Evolutionary conservation across 2,113 vertebrate species (phyloP), one percentile per base, ranked within the genome.

Genomic region (Rhinoptilus africanus): DNA sequence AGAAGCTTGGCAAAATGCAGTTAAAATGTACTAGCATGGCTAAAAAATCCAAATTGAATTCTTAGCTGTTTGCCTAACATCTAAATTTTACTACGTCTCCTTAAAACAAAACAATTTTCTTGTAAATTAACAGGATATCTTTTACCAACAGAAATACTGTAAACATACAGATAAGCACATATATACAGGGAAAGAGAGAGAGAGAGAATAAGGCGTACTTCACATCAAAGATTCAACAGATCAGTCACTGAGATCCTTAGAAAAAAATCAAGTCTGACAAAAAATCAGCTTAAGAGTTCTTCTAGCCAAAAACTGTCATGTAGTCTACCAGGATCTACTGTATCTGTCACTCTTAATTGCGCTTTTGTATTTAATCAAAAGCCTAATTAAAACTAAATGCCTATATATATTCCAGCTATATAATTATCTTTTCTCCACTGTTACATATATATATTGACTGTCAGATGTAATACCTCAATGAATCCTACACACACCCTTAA

Each of bases 321-420:
- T 26, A 73, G 68, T 77, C 71, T 93, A 88, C 19, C 14, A 85
- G 21, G 39, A 82, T 68, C 56, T 64, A 67, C 60, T 78, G 26
- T 82, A 82, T 68, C 74, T 89, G 60, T 91, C 87, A 81, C 43
- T 93, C 48, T 50, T 63, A 82, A 91, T 39, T 80, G 50, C 34
- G 32, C 26, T 71, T 88, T 47, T 79, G 60, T 80, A 78, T 93
- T 89, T 95, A 95, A 92, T 66, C 39, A 87, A 68, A 93, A 87
- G 57, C 28, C 60, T 72, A 92, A 93, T 96, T 92, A 79, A 95
- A 96, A 48, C 13, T 10, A 87, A 91, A 94, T 62, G n/a, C 9
- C 41, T 91, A 73, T n/a, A 84, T 53, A 84, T 76, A 78, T 59
- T 60, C 39, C 74, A 95, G 47, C 21, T 81, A 75, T 47, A 76